These are phyloP conservation scores for Danionella dracula DNA, from an alignment of 2,797 vertebrate species.

Conservation along the genomic window DNA sequence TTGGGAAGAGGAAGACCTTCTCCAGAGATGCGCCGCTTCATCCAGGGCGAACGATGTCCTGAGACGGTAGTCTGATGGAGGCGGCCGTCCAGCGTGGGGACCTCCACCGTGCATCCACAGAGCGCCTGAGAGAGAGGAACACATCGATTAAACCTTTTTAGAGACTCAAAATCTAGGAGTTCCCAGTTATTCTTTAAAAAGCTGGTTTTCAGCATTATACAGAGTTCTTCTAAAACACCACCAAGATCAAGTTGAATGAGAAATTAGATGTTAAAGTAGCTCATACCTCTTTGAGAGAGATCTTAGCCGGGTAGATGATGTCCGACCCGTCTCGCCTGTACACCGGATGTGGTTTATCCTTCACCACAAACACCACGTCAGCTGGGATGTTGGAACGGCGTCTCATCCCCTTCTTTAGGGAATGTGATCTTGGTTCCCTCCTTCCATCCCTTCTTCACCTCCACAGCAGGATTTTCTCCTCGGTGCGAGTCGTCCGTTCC, in stretches of 20 bases:
- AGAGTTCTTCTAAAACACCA: no score
- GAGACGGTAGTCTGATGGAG: conserved; percentile 65
- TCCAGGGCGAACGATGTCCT: conserved; percentile 79
- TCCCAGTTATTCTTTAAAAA: no score
- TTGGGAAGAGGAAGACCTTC: conserved; percentile 87
- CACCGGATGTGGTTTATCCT: conserved; percentile 82
- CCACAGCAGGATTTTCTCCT: conserved; percentile 92
- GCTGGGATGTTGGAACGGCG: conserved; percentile 84
- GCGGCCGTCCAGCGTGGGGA: conserved; percentile 78
- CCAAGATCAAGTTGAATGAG: no score
- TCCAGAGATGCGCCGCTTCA: conserved; percentile 73
- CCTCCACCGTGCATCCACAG: conserved; percentile 78
- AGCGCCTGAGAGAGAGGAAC: conserved; percentile 68
- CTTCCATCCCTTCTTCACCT: conserved; percentile 92
- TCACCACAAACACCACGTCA: conserved; percentile 87
- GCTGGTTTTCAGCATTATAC: no score
- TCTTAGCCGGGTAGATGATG: conserved; percentile 78
- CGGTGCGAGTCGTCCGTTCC: conserved; percentile 67
- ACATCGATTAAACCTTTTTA: background rate
- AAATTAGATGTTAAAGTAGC: no score
- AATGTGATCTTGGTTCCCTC: conserved; percentile 97
- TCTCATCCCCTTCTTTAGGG: conserved; percentile 89
- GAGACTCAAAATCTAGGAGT: no score
- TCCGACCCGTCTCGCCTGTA: conserved; percentile 85
- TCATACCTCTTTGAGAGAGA: conserved; percentile 83